phyloP scores from a whole-genome alignment of 2,888 invertebrate species.

The Luffia ferchaultella region DNA sequence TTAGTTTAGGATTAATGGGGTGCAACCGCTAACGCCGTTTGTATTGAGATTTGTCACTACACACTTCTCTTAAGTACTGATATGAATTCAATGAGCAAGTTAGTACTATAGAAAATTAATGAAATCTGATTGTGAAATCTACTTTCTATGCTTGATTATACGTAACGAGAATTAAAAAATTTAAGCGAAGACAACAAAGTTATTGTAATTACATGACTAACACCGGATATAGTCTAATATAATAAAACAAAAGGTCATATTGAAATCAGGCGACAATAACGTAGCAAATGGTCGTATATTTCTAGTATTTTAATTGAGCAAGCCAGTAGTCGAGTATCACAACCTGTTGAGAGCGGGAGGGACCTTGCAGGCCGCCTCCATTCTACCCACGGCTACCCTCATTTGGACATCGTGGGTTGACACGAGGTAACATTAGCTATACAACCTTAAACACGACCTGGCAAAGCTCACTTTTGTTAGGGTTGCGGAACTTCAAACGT shows the following conservation, averaged over 20 bases:
- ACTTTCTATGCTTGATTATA: no score
- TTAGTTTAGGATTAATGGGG: no score
- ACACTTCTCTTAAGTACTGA: no score
- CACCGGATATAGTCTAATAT: no score
- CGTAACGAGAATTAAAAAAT: no score
- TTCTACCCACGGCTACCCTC: constrained; percentile 60
- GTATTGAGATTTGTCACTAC: no score
- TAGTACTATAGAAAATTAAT: no score
- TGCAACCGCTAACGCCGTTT: no score
- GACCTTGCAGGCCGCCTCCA: constrained; percentile 63
- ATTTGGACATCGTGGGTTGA: constrained; percentile 60
- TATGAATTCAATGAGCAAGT: no score
- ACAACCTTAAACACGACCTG: constrained; percentile 51
- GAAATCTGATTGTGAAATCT: no score
- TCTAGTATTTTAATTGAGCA: constrained; percentile 51
- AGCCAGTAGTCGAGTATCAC: constrained; percentile 34
- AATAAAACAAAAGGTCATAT: neutral
- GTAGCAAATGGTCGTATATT: constrained; percentile 21
- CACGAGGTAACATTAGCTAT: constrained; percentile 40
- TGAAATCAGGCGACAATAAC: neutral
- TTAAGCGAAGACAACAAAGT: no score
- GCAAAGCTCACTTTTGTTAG: constrained; percentile 46
- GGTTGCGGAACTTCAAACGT: constrained; percentile 44
- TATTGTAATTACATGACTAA: no score
- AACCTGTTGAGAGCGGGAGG: constrained; percentile 50